Evolutionary conservation across 2,113 vertebrate species (phyloP).

Genomic region (Rhabdornis inornatus): DNA sequence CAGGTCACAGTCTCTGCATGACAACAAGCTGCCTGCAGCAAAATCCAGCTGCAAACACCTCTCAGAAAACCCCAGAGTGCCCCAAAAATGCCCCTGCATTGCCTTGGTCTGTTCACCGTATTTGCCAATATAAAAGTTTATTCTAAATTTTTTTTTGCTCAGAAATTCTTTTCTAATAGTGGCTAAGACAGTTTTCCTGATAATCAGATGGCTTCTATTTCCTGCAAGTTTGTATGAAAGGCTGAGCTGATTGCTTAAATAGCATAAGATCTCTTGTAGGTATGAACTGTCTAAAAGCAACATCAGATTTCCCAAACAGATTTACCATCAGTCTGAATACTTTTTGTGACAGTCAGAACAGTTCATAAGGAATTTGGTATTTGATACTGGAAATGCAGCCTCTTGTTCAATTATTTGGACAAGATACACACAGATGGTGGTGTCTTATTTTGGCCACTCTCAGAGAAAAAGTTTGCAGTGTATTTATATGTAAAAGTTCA

Average conservation of each 20-base stretch:
- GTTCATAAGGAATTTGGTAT: background rate
- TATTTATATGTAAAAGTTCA: background rate
- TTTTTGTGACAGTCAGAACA: background rate
- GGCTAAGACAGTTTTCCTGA: background rate
- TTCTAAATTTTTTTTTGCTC: background rate
- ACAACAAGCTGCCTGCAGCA: background rate
- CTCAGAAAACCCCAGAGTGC: background rate
- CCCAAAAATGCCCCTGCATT: background rate
- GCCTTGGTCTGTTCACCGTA: background rate
- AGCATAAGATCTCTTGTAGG: background rate
- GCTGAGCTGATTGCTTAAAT: background rate
- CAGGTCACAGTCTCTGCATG: background rate
- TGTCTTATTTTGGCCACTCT: background rate
- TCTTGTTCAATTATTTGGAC: background rate
- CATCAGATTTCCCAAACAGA: background rate
- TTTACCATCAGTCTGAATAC: background rate
- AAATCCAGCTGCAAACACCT: background rate
- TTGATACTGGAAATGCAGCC: background rate
- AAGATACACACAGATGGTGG: background rate
- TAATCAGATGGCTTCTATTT: background rate
- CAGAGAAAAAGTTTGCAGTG: background rate
- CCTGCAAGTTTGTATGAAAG: background rate
- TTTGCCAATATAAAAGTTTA: background rate
- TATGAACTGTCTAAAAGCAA: background rate
- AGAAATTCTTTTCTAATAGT: background rate